Percentiles rank a stretch among this genome's conserved stretches.
Evolutionary conservation across 2,113 vertebrate genomes (phyloP).

Genomic region (Aphyosemion australe): DNA sequence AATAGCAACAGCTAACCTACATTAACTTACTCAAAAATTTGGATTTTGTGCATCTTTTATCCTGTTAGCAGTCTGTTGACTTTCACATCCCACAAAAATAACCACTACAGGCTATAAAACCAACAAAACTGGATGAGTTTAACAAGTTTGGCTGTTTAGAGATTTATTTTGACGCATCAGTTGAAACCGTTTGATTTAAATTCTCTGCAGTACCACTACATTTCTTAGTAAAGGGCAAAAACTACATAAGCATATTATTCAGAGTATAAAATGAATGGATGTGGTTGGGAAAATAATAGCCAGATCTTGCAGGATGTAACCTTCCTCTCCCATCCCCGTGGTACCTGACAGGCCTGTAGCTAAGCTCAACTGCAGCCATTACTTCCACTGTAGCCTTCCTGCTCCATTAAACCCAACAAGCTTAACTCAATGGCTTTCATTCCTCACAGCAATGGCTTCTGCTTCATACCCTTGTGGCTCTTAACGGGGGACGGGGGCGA

Average conservation of each 20-base stretch:
- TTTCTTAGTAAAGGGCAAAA: constrained; percentile 3
- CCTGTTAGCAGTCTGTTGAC: too few species aligned
- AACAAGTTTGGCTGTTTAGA: neutral
- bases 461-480: constrained; percentile 73
- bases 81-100: too few species aligned
- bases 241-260: constrained; percentile 10
- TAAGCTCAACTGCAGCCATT: constrained; percentile 60
- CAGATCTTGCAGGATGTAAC: constrained; percentile 30
- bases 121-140: neutral
- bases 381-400: constrained; percentile 66
- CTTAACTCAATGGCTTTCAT: constrained; percentile 73
- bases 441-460: constrained; percentile 67
- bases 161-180: too few species aligned
- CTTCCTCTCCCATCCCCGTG: constrained; percentile 26
- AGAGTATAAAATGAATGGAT: constrained; percentile 14
- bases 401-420: constrained; percentile 78
- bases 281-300: constrained; percentile 9
- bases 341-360: constrained; percentile 60
- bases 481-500: constrained; percentile 70
- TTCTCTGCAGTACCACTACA: neutral
- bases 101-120: neutral
- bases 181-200: neutral
- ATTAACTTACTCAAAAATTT: too few species aligned
- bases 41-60: too few species aligned
- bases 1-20: too few species aligned